Percentiles rank a stretch among this genome's conserved stretches.
phyloP scores from a whole-genome alignment of 1,140 invertebrate genomes.

The Popillia japonica region DNA sequence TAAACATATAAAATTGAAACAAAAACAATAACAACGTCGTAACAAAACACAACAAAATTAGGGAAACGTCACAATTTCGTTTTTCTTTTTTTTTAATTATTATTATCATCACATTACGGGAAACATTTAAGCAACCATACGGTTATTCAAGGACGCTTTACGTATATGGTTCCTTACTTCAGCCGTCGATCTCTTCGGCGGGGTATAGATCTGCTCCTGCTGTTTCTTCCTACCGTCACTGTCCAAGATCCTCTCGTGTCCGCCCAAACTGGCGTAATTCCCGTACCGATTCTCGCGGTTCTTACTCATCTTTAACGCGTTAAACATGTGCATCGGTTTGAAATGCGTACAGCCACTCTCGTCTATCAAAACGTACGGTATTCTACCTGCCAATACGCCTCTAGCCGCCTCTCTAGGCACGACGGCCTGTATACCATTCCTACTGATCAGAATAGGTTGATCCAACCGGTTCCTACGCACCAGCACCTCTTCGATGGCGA shows the following conservation, averaged over 20 bases:
- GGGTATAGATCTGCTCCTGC: neutral
- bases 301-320: conserved; percentile 71
- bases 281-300: conserved; percentile 63
- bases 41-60: neutral
- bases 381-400: conserved; percentile 76
- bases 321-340: conserved; percentile 78
- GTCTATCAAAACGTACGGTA: conserved; percentile 79
- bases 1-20: neutral
- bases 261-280: conserved; percentile 55
- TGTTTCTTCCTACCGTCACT: neutral
- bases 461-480: conserved; percentile 67
- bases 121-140: conserved; percentile 41
- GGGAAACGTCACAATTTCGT: neutral
- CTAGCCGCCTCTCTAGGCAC: conserved; percentile 77
- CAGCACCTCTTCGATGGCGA: conserved; percentile 80
- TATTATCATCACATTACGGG: neutral
- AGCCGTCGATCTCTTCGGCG: conserved; percentile 29
- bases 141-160: conserved; percentile 40
- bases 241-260: conserved; percentile 47
- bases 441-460: conserved; percentile 75
- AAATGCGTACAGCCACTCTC: conserved; percentile 80
- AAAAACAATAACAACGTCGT: neutral
- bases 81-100: neutral
- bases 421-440: conserved; percentile 78
- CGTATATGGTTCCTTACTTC: conserved; percentile 44